Evolutionary conservation across 2,888 invertebrate genomes (phyloP).

Genomic region (Brenthis ino): DNA sequence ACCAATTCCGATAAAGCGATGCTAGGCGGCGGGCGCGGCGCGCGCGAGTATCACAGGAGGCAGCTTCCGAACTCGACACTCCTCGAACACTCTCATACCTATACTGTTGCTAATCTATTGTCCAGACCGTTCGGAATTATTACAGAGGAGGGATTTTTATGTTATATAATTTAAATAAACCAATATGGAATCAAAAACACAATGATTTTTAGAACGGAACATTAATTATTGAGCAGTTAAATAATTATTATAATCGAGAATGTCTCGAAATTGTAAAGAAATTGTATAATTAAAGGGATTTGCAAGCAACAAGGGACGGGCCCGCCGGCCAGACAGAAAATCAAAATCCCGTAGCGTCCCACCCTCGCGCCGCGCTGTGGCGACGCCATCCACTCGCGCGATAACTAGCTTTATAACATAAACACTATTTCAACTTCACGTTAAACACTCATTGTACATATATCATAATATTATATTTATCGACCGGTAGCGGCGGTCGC

Average conservation of each 20-base stretch:
- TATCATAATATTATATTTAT: conserved; percentile 49
- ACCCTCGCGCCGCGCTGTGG: conserved; percentile 48
- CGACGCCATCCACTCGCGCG: conserved; percentile 51
- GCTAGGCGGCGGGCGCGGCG: conserved; percentile 34
- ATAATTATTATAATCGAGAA: not conserved
- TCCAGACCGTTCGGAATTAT: too few relatives aligned
- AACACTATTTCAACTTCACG: conserved; percentile 57
- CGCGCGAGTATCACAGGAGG: conserved; percentile 62
- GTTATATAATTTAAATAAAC: too few relatives aligned
- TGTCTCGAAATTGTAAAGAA: not conserved
- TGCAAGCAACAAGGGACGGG: not conserved
- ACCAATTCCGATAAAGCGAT: conserved; percentile 1
- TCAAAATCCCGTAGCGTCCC: conserved; percentile 46
- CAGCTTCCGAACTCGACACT: conserved; percentile 54
- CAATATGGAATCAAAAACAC: not conserved
- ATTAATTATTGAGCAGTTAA: not conserved
- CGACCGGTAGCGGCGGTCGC: conserved; percentile 41
- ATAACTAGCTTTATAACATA: conserved; percentile 59
- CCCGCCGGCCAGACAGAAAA: conserved; percentile 49
- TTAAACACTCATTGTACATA: conserved; percentile 53
- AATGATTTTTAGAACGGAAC: not conserved
- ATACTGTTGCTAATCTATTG: not conserved
- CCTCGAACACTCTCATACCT: conserved; percentile 25
- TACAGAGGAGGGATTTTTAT: too few relatives aligned
- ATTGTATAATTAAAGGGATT: not conserved